Conservation (phyloP, 1,140 invertebrate species). For the Zaprionus ornatus region DNA sequence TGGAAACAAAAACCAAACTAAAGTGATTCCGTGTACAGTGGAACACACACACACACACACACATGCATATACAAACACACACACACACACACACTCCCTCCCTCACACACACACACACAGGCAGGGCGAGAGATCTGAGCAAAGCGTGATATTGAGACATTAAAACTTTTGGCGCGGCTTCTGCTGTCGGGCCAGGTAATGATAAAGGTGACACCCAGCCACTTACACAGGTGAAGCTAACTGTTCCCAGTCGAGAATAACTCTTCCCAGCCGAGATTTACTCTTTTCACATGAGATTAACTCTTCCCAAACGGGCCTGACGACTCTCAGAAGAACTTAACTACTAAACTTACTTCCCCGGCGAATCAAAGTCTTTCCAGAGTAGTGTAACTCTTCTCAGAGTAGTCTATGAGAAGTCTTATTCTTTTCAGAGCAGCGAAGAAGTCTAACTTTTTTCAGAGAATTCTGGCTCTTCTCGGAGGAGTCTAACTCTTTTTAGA, state of each 20-base stretch:
- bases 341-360: neutral
- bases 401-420: neutral
- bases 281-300: neutral
- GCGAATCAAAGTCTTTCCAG: neutral
- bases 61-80: neutral
- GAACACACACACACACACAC: slow-evolving; percentile 36
- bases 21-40: slow-evolving; percentile 60
- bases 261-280: neutral
- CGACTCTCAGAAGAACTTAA: neutral
- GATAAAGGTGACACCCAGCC: slow-evolving; percentile 8
- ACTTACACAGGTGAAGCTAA: neutral
- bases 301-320: neutral
- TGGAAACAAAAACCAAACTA: slow-evolving; percentile 72
- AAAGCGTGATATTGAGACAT: slow-evolving; percentile 47
- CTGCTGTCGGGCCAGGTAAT: slow-evolving; percentile 4
- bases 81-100: neutral
- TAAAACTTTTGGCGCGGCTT: slow-evolving; percentile 49
- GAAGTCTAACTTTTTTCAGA: neutral
- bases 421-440: neutral
- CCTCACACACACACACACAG: neutral
- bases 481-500: neutral
- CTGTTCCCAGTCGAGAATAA: neutral
- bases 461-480: neutral
- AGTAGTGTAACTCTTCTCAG: no score
- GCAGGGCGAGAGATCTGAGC: neutral